Base-by-base conservation (phyloP, 2,797 vertebrate genomes). In the Pteropus rufus region DNA sequence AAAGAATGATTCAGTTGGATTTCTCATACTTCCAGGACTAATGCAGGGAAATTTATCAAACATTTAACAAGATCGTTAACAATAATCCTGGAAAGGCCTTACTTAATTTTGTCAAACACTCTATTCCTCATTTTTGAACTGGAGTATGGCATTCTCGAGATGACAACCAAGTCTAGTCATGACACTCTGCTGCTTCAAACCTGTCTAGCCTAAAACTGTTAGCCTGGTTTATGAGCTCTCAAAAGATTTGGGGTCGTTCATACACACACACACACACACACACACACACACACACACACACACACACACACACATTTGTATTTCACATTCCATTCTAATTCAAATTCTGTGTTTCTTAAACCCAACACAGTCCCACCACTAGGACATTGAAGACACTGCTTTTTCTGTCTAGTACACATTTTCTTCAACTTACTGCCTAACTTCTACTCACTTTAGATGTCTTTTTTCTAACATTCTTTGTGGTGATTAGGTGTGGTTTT, bases 1-100 rank as follows among this genome's bases (percentile, higher is more conserved):
- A 75, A 82, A 56, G 65, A 76, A 31, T 54, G 65, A 34, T 19
- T 49, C 23, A 14, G 4, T 18, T 84, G 58, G 5, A 91, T 64
- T 83, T 85, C 64, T 86, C 54, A 54, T 46, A 75, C 52, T 86
- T 93, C 46, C 4, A 29, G 39, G 23, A 93, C 24, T 12, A 86
- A 80, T 60, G 11, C 52, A 94, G 34, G 24, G 23, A 81, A 94
- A 85, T 49, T 24, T 39, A 87, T 80, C 44, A 96, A 54, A 70
- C 58, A 82, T 31, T 94, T 73, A 93, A 82, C 24, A 80, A 91
- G 69, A 89, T 89, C 44, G 67, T 49, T 77, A 92, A 41, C 9
- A 73, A 69, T 72, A 56, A 67, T 29, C 44, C 26, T 70, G 34
- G 29, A 85, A 92, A 92, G 60, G 15, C 1, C 39, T 79, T 52